Evolutionary conservation across 2,797 vertebrate genomes (phyloP).

Genomic region (Falco columbarius): DNA sequence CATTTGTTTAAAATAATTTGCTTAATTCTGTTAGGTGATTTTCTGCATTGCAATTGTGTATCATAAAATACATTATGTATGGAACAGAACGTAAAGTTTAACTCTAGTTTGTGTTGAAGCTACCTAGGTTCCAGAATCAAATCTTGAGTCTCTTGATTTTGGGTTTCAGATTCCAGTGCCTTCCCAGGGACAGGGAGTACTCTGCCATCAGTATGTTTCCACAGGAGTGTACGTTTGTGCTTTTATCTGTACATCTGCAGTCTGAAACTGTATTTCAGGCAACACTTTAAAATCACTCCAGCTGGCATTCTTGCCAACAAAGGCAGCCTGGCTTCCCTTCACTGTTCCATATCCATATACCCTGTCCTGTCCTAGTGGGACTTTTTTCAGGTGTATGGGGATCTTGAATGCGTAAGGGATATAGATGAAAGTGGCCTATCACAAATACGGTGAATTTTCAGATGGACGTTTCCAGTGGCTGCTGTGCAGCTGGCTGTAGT

Average conservation of each 20-base stretch:
- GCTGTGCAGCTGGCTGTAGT: not conserved
- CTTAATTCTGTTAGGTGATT: not conserved
- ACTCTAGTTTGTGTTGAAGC: not conserved
- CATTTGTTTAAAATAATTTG: not conserved
- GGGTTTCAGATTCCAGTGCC: not conserved
- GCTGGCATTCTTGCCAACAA: not conserved
- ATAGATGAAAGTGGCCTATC: not conserved
- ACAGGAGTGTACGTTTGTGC: not conserved
- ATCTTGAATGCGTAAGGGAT: rapidly evolving
- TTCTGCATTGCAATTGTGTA: rapidly evolving
- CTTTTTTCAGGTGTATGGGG: not conserved
- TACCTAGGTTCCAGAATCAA: not conserved
- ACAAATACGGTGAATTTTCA: not conserved
- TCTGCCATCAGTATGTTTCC: too few relatives aligned
- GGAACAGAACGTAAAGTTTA: not conserved
- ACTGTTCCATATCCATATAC: rapidly evolving
- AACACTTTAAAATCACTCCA: not conserved
- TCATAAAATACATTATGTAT: not conserved
- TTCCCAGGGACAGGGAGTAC: not conserved
- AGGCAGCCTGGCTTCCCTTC: not conserved
- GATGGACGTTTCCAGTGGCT: not conserved
- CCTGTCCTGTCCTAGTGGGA: not conserved
- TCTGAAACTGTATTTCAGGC: not conserved
- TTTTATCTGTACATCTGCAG: not conserved
- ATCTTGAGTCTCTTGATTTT: not conserved